Base-by-base conservation (phyloP, 2,888 invertebrate genomes). In the Busseola fusca region DNA sequence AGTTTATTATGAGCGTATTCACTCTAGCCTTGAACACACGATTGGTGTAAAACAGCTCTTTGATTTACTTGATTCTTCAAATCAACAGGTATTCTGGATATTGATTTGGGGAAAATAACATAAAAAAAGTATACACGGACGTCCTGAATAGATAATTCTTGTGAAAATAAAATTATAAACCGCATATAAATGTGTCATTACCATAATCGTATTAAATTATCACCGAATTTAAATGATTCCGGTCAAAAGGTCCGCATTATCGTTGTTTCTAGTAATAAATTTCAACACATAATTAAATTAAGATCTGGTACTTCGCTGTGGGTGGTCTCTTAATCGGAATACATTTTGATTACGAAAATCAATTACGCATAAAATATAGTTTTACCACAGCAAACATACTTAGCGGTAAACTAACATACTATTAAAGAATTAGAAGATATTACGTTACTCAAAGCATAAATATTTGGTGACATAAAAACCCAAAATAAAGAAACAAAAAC, bases 211-310 rank as follows among this genome's bases (percentile, higher is more conserved):
- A 71, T 74, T 57, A 59, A 74, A 81, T 82, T 82, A 83, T 84
- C 82, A 62, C 60, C 52, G 52, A 71, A 78, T 65, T 81, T 74
- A 52, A 74, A 74, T 57, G 62, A 56, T 25, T 54, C 10, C 57
- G 76, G 79, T 74, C 79, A 81, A 81, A 37, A 84, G 82, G 71
- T 74, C 73, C 50, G 16, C 63, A 52, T 59, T 82, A 83, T 84
- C 79, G 76, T 72, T 54, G 66, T 62, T 70, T 54, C 34, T 63
- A 60, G 54, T 50, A 67, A 72, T 84, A 73, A 78, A 78, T 66
- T 77, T 64, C 72, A 64, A 70, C 64, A 70, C 72, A n/a, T 63
- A 58, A 78, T 73, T 78, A 21, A 75, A 69, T 84, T 54, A 68
- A 73, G 70, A 64, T 69, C 69, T 66, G 56, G 69, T 52, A 75